Evolutionary conservation across 2,888 invertebrate species (phyloP), one percentile per base, ranked within the genome.

Genomic region (Micropterix aruncella): DNA sequence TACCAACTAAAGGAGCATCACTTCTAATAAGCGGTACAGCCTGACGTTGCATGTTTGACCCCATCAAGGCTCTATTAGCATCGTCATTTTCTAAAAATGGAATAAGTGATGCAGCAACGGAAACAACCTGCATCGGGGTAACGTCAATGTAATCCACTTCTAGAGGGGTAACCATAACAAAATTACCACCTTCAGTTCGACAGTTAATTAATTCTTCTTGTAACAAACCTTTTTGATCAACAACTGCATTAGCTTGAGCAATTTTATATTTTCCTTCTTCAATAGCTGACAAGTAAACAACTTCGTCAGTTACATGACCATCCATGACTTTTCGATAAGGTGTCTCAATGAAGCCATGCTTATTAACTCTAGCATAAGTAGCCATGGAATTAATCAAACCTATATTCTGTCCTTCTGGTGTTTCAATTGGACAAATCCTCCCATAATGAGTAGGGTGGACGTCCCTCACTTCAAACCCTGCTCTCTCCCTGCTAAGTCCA

Each of bases 81-180:
- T 43, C 43, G 18, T 43, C 43, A 15, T 43, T n/a, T 37, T 43
- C 43, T 16, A 43, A 37, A 12, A 43, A 43, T 9, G 43, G 43
- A 43, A 43, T 43, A 12, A 43, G 14, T 3, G 43, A 37, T 2
- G 43, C 43, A 37, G 37, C 37, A 16, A 43, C 37, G 5, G 37
- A 36, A 3, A 37, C n/a, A 3, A 43, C 7, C 43, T 43, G 43
- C 12, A n/a, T n/a, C n/a, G n/a, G n/a, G n/a, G n/a, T n/a, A n/a
- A n/a, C n/a, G n/a, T n/a, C n/a, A n/a, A n/a, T n/a, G n/a, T n/a
- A n/a, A n/a, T n/a, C n/a, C n/a, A n/a, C n/a, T n/a, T n/a, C n/a
- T n/a, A n/a, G n/a, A n/a, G n/a, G n/a, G n/a, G n/a, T n/a, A n/a
- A n/a, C n/a, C n/a, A n/a, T n/a, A n/a, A n/a, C n/a, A n/a, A n/a